phyloP scores from a whole-genome alignment of 92 coral and sea anemone genomes.

The Desmophyllum pertusum region DNA sequence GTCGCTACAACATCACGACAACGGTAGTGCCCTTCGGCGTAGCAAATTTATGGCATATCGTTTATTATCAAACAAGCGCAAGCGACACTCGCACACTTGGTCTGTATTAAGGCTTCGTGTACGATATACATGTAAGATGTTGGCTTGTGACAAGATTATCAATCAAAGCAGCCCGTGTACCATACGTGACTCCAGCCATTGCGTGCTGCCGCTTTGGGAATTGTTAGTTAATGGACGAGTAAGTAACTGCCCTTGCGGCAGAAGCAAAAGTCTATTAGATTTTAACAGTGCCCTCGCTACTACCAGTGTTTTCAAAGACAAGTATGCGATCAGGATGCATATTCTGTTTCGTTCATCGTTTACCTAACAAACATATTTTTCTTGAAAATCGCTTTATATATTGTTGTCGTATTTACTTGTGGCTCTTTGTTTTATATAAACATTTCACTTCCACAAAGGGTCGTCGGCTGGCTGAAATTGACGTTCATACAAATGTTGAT shows the following conservation, averaged over 20 bases:
- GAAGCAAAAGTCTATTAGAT: conserved; percentile 4
- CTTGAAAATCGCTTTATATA: conserved; percentile 48
- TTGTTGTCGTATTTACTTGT: conserved; percentile 49
- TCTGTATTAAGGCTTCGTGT: conserved; percentile 2
- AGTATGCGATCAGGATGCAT: conserved; percentile 21
- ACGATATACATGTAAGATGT: conserved; percentile 22
- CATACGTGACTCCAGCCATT: conserved; percentile 48
- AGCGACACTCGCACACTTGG: neutral
- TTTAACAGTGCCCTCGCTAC: neutral
- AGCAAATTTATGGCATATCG: conserved; percentile 10
- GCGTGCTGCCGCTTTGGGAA: conserved; percentile 53
- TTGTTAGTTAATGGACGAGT: conserved; percentile 20
- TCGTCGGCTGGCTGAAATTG: conserved; percentile 21
- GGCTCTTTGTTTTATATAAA: conserved; percentile 52
- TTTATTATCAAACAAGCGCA: neutral
- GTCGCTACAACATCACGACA: conserved; percentile 20
- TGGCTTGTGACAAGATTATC: conserved; percentile 29
- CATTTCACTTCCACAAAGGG: conserved; percentile 55
- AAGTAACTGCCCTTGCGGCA: conserved; percentile 8
- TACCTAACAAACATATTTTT: conserved; percentile 48
- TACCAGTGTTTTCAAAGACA: conserved; percentile 17
- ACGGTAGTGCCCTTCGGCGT: conserved; percentile 1
- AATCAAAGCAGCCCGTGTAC: conserved; percentile 32
- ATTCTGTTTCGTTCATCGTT: conserved; percentile 32
- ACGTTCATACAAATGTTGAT: conserved; percentile 16